Base-by-base conservation (phyloP, 2,888 invertebrate species). In the Halocaridina rubra region DNA sequence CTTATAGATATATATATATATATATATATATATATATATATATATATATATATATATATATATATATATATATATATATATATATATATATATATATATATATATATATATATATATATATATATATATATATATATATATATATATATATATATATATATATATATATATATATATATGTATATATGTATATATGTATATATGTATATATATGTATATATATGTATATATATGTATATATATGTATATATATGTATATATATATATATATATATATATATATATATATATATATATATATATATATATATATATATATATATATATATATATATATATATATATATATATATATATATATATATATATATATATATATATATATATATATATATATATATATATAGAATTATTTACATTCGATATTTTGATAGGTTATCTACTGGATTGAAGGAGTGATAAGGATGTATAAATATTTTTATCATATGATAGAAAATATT, bases 181-280 rank as follows among this genome's bases (percentile, higher is more conserved):
- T 39, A 8, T 13, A 39, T 39, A 39, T 39, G 13, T 13, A 39
- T 13, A 39, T 39, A 13, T 39, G 7, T 13, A 8, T n/a, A n/a
- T n/a, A n/a, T n/a, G n/a, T n/a, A n/a, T n/a, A n/a, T n/a, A n/a
- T n/a, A n/a, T n/a, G n/a, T n/a, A n/a, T n/a, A n/a, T n/a, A 64
- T 64, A 5, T 64, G 67, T 64, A 64, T 29, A 78, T 30, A 64
- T 64, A 78, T 30, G 27, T 67, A 80, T 69, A 80, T 69, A 39
- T 69, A 69, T 69, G 46, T 46, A 80, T 39, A 79, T 61, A 78
- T 30, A 77, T 61, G 57, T 29, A 77, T 77, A 77, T 27, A 69
- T 79, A 79, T 32, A 79, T 67, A 79, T 22, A 61, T 77, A 77
- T 61, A 77, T 61, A 78, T 61, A 61, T 59, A 78, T 77, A 59